Conservation (phyloP, 2,888 invertebrate genomes). For the Diachrysia chrysitis region DNA sequence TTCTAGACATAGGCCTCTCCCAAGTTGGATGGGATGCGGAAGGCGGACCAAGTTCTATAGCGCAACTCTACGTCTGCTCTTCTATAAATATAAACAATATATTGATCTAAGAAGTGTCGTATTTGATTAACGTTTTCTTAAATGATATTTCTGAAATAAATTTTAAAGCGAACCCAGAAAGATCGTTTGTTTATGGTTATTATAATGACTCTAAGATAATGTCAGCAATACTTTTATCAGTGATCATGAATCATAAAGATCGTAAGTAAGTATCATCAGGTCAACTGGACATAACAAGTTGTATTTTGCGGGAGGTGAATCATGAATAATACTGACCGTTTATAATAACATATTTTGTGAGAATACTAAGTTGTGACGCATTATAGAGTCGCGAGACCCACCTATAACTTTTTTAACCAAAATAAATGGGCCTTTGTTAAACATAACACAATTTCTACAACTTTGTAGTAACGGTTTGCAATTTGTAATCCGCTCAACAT, state of each 20-base stretch:
- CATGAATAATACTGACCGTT: constrained; percentile 40
- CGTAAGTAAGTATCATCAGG: constrained; percentile 17
- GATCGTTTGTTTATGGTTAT: neutral
- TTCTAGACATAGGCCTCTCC: neutral
- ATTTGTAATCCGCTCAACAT: too few relatives aligned
- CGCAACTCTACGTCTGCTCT: neutral
- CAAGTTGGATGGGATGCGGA: too few relatives aligned
- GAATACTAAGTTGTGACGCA: too few relatives aligned
- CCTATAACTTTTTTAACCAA: neutral
- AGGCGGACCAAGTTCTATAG: neutral
- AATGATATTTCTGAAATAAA: neutral
- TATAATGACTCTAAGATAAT: neutral
- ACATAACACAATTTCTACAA: too few relatives aligned
- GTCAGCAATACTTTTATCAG: neutral
- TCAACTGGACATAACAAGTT: constrained; percentile 37
- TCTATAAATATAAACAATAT: neutral
- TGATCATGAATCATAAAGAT: constrained; percentile 15
- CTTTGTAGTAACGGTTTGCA: too few relatives aligned
- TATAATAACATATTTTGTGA: neutral
- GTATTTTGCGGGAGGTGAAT: constrained; percentile 41
- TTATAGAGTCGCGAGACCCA: neutral
- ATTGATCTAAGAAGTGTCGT: neutral
- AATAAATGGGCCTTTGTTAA: too few relatives aligned
- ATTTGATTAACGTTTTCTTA: neutral
- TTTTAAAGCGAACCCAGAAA: neutral